Evolutionary conservation across 2,797 vertebrate genomes (phyloP), one percentile per base, ranked within the genome.

Genomic region (Cryptoprocta ferox): DNA sequence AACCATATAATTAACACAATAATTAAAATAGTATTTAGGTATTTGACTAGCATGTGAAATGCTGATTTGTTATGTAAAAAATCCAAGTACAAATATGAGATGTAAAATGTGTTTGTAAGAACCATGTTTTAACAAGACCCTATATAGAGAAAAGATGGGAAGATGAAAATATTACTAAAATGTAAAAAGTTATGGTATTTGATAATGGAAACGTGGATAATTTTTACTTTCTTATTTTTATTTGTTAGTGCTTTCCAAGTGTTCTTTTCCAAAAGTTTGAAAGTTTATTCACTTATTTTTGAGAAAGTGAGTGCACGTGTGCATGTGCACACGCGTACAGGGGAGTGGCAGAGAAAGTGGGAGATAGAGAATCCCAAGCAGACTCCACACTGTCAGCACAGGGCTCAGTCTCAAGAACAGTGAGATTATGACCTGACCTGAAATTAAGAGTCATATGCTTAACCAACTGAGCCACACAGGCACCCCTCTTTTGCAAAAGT

Each of bases 1-100:
- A 9, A 1, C 24, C 28, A 89, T 75, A 42, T 37, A 91, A 68
- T 93, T 92, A 92, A 82, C 24, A 81, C 0, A 78, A 15, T 21
- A 79, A 56, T 94, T 94, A 78, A 96, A 91, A 92, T n/a, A 68
- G 2, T 42, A 95, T 82, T 85, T 94, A 53, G 89, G 28, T 66
- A 89, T 86, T 94, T 92, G 61, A 88, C 79, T 94, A 76, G 14
- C 50, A 75, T 70, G 4, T 19, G 83, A 95, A 91, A 70, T 86
- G 8, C 1, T 81, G 6, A 68, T 66, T 71, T 89, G 6, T 71
- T 76, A 24, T 14, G 6, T 84, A 89, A 96, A 6, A 28, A 90
- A 86, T 88, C 30, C 92, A 97, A 94, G 76, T 78, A 45, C 80
- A 4, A 50, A 65, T 84, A 90, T 88, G 15, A 86, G 28, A 45